Conservation (phyloP, 1,140 invertebrate genomes). For the Neodiprion virginianus region DNA sequence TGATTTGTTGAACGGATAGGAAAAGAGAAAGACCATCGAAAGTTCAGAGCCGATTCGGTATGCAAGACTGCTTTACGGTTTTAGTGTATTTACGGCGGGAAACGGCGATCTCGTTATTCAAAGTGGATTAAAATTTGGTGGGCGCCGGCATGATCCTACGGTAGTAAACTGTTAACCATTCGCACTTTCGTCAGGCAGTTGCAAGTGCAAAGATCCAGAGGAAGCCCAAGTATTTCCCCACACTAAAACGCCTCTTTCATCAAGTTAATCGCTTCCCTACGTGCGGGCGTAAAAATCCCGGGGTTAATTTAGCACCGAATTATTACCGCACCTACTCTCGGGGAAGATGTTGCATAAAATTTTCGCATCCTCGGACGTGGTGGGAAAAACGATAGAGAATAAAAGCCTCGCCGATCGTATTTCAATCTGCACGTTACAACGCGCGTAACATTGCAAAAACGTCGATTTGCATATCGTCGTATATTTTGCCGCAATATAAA, state of each 20-base stretch:
- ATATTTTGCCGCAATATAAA: too few species aligned
- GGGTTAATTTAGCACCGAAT: neutral
- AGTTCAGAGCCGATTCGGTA: neutral
- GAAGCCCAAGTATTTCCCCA: neutral
- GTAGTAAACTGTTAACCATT: neutral
- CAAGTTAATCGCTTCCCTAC: neutral
- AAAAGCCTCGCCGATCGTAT: too few species aligned
- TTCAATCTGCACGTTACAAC: too few species aligned
- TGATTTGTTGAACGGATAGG: neutral
- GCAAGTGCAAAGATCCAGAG: neutral
- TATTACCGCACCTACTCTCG: too few species aligned
- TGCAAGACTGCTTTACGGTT: constrained; percentile 10
- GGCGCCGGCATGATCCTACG: neutral
- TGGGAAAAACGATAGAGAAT: too few species aligned
- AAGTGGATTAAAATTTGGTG: constrained; percentile 16
- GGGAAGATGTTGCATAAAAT: too few species aligned
- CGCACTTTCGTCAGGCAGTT: neutral
- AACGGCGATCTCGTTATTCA: constrained; percentile 9
- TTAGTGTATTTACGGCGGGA: constrained; percentile 5
- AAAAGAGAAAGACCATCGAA: too few species aligned
- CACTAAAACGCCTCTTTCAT: neutral
- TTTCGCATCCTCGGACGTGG: too few species aligned
- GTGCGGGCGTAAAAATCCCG: neutral
- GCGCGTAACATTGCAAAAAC: too few species aligned
- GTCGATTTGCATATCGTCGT: too few species aligned